These are phyloP conservation scores for Tichodroma muraria DNA, from an alignment of 2,113 vertebrate species.

Conservation along the genomic window DNA sequence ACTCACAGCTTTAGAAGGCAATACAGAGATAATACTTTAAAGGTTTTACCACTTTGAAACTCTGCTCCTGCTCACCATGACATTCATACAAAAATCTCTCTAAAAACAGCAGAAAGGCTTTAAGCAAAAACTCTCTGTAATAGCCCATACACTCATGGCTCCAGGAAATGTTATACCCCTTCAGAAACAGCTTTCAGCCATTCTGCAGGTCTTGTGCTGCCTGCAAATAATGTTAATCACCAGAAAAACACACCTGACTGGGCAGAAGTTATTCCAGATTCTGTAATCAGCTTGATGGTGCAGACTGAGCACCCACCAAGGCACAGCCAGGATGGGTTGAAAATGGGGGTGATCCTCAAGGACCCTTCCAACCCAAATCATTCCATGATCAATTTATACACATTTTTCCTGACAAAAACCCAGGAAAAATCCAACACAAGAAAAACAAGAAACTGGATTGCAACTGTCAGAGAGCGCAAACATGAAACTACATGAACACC, in stretches of 20 bases:
- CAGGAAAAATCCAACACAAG: not conserved
- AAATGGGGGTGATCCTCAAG: not conserved
- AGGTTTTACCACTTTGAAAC: not conserved
- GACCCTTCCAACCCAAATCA: not conserved
- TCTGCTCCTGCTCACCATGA: not conserved
- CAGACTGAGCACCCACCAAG: not conserved
- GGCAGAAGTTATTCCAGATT: not conserved
- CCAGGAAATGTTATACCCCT: not conserved
- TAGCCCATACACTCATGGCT: not conserved
- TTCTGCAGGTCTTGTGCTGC: not conserved
- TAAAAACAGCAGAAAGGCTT: not conserved
- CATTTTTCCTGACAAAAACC: not conserved
- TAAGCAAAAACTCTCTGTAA: not conserved
- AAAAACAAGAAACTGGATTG: not conserved
- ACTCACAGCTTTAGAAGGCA: not conserved
- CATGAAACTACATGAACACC: not conserved
- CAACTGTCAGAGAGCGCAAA: not conserved
- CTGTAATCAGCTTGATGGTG: not conserved
- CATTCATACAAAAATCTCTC: not conserved
- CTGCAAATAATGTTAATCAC: not conserved
- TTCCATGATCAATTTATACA: not conserved
- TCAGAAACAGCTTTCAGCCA: not conserved
- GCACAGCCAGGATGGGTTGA: not conserved
- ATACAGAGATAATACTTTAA: not conserved
- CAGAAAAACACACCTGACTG: not conserved